Evolutionary conservation across 2,113 vertebrate species (phyloP).

Genomic region (Dipodomys merriami): DNA sequence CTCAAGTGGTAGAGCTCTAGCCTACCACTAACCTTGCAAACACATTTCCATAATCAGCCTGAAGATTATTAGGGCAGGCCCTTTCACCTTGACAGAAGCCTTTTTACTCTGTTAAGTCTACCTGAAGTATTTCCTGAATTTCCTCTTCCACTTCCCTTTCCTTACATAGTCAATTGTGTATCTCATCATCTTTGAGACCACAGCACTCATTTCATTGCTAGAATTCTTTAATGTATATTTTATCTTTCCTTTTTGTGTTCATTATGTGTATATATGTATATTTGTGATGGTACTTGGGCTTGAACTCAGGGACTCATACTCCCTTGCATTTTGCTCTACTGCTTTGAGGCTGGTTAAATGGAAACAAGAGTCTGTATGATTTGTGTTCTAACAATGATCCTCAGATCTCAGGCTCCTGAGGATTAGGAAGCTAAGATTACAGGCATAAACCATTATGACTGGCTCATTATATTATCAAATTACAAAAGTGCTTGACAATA

Average conservation of each 20-base stretch:
- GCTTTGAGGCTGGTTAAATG: too few relatives aligned
- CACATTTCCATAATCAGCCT: background rate
- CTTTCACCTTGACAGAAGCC: background rate
- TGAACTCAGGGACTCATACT: too few relatives aligned
- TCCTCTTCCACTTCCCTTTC: background rate
- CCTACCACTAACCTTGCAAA: background rate
- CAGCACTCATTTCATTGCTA: background rate
- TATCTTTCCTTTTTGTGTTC: background rate
- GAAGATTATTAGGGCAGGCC: background rate
- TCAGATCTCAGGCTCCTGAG: too few relatives aligned
- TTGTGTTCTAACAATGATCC: too few relatives aligned
- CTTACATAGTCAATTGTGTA: background rate
- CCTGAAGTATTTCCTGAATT: conserved; percentile 7
- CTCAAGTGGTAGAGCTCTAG: too few relatives aligned
- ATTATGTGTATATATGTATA: too few relatives aligned
- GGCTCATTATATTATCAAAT: background rate
- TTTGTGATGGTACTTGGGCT: too few relatives aligned
- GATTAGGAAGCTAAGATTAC: too few relatives aligned
- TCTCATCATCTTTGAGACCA: background rate
- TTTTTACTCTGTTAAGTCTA: background rate
- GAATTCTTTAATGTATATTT: conserved; percentile 11
- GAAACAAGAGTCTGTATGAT: too few relatives aligned
- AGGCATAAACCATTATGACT: too few relatives aligned
- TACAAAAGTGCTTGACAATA: background rate
- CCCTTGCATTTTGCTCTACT: too few relatives aligned